A percentile compares a stretch with the other conserved stretches of the same genome.
Conservation (phyloP, 2,888 invertebrate species). For the Leptothorax acervorum region DNA sequence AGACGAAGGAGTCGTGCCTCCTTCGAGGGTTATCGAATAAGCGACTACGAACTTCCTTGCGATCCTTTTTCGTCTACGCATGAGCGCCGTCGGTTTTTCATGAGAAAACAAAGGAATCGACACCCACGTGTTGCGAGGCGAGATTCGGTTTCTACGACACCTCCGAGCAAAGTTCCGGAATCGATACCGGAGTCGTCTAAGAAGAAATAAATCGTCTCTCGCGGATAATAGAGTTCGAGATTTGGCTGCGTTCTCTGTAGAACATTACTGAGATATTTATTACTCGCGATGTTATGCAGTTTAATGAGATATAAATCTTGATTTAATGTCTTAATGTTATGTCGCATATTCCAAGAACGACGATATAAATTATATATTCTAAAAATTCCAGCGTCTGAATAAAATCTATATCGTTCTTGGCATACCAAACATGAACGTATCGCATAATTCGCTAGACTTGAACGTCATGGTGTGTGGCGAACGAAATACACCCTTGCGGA, state of each 20-base stretch:
- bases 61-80: neutral
- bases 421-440: neutral
- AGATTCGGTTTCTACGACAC: constrained; percentile 56
- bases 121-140: neutral
- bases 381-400: neutral
- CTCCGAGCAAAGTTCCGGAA: constrained; percentile 5
- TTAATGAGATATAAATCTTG: constrained; percentile 1
- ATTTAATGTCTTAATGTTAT: neutral
- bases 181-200: neutral
- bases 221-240: neutral
- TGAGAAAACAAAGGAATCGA: constrained; percentile 54
- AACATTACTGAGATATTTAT: neutral
- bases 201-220: constrained; percentile 2
- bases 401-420: neutral
- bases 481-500: constrained; percentile 10
- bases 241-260: neutral
- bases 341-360: neutral
- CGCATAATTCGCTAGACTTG: neutral
- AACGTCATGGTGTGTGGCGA: neutral
- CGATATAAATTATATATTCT: neutral
- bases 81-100: constrained; percentile 23
- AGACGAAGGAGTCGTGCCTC: constrained; percentile 33
- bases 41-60: constrained; percentile 30
- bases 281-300: neutral
- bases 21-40: constrained; percentile 44